Conservation (phyloP, 2,888 invertebrate genomes). For the Blomia tropicalis region DNA sequence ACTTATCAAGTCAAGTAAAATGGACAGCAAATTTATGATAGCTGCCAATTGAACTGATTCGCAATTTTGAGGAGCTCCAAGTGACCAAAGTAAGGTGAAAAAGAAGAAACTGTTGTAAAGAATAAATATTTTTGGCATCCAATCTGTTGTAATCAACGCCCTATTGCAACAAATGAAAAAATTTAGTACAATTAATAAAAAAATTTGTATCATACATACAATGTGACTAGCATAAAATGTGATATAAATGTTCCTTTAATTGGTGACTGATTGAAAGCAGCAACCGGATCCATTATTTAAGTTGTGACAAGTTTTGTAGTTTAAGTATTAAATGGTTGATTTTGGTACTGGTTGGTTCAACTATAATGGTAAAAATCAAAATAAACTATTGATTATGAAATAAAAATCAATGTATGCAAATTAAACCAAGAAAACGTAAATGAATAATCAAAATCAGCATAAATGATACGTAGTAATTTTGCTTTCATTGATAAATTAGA, state of each 20-base stretch:
- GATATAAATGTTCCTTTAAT: slow-evolving; percentile 20
- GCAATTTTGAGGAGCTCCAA: slow-evolving; percentile 11
- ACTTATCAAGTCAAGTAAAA: slow-evolving; percentile 18
- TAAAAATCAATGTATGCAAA: too few species aligned
- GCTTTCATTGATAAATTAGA: too few species aligned
- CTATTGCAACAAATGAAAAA: slow-evolving; percentile 16
- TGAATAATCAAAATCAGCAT: too few species aligned
- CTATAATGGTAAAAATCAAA: too few species aligned
- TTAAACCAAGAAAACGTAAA: too few species aligned
- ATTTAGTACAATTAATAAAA: neutral
- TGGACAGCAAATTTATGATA: slow-evolving; percentile 21
- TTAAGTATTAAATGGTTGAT: too few species aligned
- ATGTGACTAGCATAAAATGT: slow-evolving; percentile 20
- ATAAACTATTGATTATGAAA: too few species aligned
- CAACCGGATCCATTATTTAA: slow-evolving; percentile 18
- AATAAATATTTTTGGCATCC: slow-evolving; percentile 19
- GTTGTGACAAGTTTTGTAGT: too few species aligned
- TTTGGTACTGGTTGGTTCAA: too few species aligned
- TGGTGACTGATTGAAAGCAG: slow-evolving; percentile 5
- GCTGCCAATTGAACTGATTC: slow-evolving; percentile 21
- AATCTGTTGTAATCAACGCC: slow-evolving; percentile 10
- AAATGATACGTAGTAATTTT: too few species aligned
- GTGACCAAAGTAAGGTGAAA: slow-evolving; percentile 17
- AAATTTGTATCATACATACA: slow-evolving; percentile 9
- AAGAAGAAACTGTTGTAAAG: slow-evolving; percentile 23